Percentiles rank a stretch among this genome's conserved stretches.
phyloP scores from a whole-genome alignment of 2,113 vertebrate species.

The Saguinus imperator region DNA sequence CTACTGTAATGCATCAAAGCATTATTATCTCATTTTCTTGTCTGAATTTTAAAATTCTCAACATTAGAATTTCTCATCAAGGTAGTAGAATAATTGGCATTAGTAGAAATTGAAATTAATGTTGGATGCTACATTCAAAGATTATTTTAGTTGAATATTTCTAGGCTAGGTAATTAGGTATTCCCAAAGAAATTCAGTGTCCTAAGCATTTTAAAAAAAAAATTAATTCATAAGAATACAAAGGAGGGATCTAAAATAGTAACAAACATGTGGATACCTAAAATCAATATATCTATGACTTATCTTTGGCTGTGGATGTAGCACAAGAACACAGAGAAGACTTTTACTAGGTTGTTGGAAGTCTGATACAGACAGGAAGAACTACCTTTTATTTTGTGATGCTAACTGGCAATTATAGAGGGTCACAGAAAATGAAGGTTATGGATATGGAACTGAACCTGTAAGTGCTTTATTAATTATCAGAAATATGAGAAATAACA shows the following conservation, averaged over 20 bases:
- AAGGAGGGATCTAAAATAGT: background rate
- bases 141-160: slow-evolving; percentile 15
- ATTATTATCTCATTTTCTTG: slow-evolving; percentile 33
- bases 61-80: slow-evolving; percentile 37
- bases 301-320: background rate
- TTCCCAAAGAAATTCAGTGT: slow-evolving; percentile 49
- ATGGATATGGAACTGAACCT: background rate
- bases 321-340: background rate
- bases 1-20: background rate
- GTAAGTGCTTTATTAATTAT: background rate
- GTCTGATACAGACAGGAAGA: background rate
- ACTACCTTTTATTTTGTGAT: background rate
- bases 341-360: background rate
- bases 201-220: background rate
- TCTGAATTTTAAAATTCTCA: background rate
- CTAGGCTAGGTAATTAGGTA: background rate
- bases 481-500: background rate
- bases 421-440: background rate
- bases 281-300: background rate
- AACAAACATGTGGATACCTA: background rate
- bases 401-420: background rate
- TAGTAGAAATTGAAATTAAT: background rate
- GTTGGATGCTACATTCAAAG: background rate
- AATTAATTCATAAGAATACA: background rate
- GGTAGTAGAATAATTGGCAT: background rate